A percentile compares a stretch with the other conserved stretches of the same genome.
Conservation (phyloP, 2,888 invertebrate species). For the Lycia hirtaria region DNA sequence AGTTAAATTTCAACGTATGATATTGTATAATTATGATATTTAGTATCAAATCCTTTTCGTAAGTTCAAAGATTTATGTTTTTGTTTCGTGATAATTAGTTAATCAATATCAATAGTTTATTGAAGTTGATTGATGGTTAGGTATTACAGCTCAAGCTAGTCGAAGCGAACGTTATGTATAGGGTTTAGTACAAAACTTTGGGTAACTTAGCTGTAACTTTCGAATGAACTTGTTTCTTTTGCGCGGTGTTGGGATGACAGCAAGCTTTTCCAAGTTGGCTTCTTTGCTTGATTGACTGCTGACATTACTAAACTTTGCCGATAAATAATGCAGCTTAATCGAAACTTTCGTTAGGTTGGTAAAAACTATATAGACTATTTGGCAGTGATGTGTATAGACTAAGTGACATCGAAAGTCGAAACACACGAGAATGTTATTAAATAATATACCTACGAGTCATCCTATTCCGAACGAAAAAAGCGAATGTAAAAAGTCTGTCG, state of each 20-base stretch:
- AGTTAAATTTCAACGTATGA: no score
- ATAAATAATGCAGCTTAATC: slow-evolving; percentile 1
- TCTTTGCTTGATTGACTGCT: slow-evolving; percentile 19
- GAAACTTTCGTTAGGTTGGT: neutral
- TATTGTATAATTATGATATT: no score
- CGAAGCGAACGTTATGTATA: slow-evolving; percentile 1
- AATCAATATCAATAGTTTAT: neutral
- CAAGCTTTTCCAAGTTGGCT: neutral
- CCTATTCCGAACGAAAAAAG: no score
- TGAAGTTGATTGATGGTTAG: neutral
- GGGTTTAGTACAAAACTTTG: slow-evolving; percentile 10
- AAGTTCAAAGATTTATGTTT: neutral
- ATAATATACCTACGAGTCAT: no score
- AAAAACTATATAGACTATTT: no score
- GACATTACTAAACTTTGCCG: slow-evolving; percentile 8
- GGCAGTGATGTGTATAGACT: no score
- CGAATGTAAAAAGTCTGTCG: no score
- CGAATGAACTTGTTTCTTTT: neutral
- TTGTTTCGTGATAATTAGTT: neutral
- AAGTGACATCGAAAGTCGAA: no score
- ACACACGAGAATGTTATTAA: no score
- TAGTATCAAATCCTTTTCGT: no score
- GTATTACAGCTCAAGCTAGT: neutral
- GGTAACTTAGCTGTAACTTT: neutral
- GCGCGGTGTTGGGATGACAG: slow-evolving; percentile 9